Conservation (phyloP, 2,797 vertebrate species). For the Kryptopterus vitreolus region DNA sequence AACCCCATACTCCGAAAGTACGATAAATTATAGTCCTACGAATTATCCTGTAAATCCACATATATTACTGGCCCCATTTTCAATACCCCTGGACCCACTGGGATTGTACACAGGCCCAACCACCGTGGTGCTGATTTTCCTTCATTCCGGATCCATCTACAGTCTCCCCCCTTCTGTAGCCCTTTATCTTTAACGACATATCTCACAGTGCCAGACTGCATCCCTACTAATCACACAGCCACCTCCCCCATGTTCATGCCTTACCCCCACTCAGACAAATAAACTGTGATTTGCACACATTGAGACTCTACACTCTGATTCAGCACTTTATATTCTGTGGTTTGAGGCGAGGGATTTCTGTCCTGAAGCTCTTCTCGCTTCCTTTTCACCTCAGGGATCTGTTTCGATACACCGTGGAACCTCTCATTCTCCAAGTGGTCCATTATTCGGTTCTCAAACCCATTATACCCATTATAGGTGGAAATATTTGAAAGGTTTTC, state of each 20-base stretch:
- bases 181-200: conserved; percentile 30
- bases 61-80: no score
- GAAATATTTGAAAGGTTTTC: conserved; percentile 17
- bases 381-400: conserved; percentile 22
- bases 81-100: no score
- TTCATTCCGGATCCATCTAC: conserved; percentile 64
- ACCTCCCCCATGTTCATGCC: conserved; percentile 43
- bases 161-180: conserved; percentile 56
- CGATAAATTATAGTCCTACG: no score
- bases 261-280: conserved; percentile 53
- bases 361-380: conserved; percentile 17
- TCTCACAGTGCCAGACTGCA: conserved; percentile 38
- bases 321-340: conserved; percentile 2
- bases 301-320: conserved; percentile 27
- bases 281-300: conserved; percentile 39
- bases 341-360: conserved; percentile 28
- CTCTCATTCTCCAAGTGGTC: conserved; percentile 8
- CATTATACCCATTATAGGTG: background rate
- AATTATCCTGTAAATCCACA: no score
- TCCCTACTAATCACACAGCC: conserved; percentile 39
- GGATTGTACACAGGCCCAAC: conserved; percentile 72
- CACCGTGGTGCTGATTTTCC: conserved; percentile 50
- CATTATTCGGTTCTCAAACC: background rate
- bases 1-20: no score
- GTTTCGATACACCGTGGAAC: conserved; percentile 14